Conservation (phyloP, 2,797 vertebrate species). For the Sebastes goodei region DNA sequence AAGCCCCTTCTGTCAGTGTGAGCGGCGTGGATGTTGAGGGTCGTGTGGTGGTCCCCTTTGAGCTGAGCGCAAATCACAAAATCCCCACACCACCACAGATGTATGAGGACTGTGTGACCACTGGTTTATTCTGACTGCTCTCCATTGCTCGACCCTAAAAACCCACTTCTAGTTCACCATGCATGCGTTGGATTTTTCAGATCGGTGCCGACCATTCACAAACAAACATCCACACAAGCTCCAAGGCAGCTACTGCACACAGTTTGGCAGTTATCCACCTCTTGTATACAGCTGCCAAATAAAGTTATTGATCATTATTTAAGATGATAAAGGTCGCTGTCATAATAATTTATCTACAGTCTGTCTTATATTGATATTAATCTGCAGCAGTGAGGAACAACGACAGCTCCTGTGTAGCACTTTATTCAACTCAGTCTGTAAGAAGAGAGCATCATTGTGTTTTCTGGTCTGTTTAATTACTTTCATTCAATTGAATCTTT, state of each 20-base stretch:
- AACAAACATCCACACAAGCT: background rate
- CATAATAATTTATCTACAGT: background rate
- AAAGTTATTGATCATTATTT: background rate
- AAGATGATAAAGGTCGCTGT: background rate
- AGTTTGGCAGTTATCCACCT: background rate
- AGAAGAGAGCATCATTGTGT: background rate
- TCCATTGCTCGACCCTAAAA: background rate
- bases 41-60: background rate
- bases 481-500: background rate
- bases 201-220: too few species aligned
- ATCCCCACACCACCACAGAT: background rate
- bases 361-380: slow-evolving; percentile 13
- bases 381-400: background rate
- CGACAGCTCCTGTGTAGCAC: background rate
- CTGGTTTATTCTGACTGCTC: background rate
- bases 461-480: background rate
- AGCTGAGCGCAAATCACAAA: slow-evolving; percentile 30
- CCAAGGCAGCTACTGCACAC: background rate
- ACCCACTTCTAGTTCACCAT: too few species aligned
- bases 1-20: background rate
- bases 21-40: background rate
- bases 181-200: too few species aligned
- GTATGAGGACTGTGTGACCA: background rate
- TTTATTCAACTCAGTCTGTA: background rate
- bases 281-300: background rate